A percentile compares a stretch with the other conserved stretches of the same genome.
phyloP scores from a whole-genome alignment of 1,140 invertebrate species.

The Drosophila arawakana region DNA sequence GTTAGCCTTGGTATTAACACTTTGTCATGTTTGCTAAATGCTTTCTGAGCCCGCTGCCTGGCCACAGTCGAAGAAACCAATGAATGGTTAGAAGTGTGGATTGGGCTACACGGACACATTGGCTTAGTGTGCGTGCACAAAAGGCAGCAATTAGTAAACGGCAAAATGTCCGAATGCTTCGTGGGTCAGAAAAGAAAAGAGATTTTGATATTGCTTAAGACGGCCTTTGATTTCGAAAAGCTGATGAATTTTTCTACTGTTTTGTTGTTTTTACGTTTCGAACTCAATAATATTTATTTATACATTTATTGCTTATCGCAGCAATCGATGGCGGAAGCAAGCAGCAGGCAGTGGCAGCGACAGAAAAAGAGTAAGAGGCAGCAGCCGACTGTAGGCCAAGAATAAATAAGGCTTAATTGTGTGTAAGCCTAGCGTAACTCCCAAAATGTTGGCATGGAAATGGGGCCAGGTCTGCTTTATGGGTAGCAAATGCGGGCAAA shows the following conservation, averaged over 20 bases:
- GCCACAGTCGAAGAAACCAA: slow-evolving; percentile 8
- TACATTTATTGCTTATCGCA: slow-evolving; percentile 77
- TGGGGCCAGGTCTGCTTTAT: slow-evolving; percentile 41
- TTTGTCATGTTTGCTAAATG: slow-evolving; percentile 73
- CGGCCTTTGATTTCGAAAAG: slow-evolving; percentile 65
- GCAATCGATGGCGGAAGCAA: slow-evolving; percentile 68
- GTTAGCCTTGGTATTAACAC: slow-evolving; percentile 75
- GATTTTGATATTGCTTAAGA: slow-evolving; percentile 69
- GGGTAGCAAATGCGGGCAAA: slow-evolving; percentile 66
- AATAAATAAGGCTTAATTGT: slow-evolving; percentile 83
- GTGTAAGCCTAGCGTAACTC: slow-evolving; percentile 42
- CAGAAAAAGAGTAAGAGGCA: neutral
- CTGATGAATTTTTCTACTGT: slow-evolving; percentile 54
- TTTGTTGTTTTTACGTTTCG: slow-evolving; percentile 15
- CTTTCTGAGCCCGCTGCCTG: slow-evolving; percentile 48
- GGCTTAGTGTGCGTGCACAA: slow-evolving; percentile 50
- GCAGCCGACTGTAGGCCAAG: slow-evolving; percentile 49
- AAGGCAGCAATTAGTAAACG: slow-evolving; percentile 68
- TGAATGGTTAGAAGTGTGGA: slow-evolving; percentile 6
- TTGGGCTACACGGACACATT: no score
- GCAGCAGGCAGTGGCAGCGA: slow-evolving; percentile 1
- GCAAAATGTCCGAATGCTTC: slow-evolving; percentile 22
- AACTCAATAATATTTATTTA: slow-evolving; percentile 79
- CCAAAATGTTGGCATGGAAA: slow-evolving; percentile 37
- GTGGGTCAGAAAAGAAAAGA: slow-evolving; percentile 26